These are phyloP conservation scores for Butorides virescens DNA, from an alignment of 2,113 vertebrate genomes.

Conservation along the genomic window DNA sequence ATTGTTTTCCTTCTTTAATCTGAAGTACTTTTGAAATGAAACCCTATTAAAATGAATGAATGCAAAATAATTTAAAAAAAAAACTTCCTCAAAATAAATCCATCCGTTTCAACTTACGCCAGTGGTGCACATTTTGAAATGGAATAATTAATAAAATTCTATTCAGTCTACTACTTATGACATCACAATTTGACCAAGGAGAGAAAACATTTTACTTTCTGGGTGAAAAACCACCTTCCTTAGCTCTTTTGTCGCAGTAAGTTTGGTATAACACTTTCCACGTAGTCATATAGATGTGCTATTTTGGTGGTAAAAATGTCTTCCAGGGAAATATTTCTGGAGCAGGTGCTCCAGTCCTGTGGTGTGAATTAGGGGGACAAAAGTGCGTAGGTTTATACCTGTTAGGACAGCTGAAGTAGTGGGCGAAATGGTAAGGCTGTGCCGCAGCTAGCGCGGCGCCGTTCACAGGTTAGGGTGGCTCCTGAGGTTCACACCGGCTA, in stretches of 20 bases:
- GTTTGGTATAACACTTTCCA: background rate
- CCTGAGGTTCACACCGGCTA: background rate
- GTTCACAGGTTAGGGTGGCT: background rate
- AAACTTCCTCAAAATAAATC: slow-evolving; percentile 53
- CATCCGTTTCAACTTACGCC: slow-evolving; percentile 81
- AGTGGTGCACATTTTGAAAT: slow-evolving; percentile 78
- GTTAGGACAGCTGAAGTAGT: background rate
- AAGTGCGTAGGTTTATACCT: background rate
- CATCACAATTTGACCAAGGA: background rate
- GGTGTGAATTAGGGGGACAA: background rate
- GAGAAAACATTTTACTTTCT: background rate
- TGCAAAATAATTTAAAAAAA: slow-evolving; percentile 41
- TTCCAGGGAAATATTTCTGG: background rate
- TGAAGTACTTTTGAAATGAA: background rate
- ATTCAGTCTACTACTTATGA: background rate
- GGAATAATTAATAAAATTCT: slow-evolving; percentile 84
- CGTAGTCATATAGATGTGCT: background rate
- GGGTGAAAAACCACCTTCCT: background rate
- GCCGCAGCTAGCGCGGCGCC: rapidly evolving
- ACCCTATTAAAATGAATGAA: background rate
- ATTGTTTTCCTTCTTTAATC: background rate
- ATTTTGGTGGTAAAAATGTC: background rate
- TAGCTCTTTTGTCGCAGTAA: background rate
- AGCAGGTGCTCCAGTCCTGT: background rate
- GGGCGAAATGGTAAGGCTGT: background rate